These are phyloP conservation scores for Sula dactylatra DNA, from an alignment of 2,113 vertebrate species.

Conservation along the genomic window DNA sequence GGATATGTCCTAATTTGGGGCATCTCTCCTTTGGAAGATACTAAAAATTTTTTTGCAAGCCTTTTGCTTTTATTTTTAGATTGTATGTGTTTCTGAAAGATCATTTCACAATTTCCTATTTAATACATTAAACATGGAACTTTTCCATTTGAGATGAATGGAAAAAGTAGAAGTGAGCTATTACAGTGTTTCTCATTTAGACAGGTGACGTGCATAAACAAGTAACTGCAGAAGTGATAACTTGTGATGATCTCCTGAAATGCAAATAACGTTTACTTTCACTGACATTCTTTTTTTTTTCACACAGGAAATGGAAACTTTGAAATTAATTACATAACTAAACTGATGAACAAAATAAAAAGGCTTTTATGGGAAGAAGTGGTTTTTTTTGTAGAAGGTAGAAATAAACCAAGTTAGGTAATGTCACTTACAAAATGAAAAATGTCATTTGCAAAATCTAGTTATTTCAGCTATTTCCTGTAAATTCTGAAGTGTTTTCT, in stretches of 20 bases:
- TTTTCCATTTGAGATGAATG: neutral
- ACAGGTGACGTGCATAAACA: neutral
- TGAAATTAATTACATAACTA: neutral
- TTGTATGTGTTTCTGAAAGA: neutral
- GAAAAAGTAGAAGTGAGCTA: neutral
- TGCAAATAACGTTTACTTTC: neutral
- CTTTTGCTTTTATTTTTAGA: neutral
- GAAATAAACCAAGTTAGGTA: neutral
- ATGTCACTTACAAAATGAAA: neutral
- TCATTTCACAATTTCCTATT: neutral
- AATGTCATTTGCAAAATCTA: neutral
- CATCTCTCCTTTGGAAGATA: neutral
- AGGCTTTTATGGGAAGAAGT: neutral
- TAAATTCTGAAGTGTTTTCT: neutral
- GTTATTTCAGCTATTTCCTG: neutral
- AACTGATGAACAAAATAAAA: neutral
- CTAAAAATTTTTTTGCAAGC: neutral
- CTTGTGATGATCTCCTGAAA: neutral
- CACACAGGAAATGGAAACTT: neutral
- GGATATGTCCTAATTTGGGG: neutral
- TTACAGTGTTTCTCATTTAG: neutral
- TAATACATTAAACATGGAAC: neutral
- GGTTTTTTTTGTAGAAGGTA: accelerated
- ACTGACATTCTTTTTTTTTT: neutral
- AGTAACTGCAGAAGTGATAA: neutral